Conservation (phyloP, 2,113 vertebrate species). For the Dicerorhinus sumatrensis region DNA sequence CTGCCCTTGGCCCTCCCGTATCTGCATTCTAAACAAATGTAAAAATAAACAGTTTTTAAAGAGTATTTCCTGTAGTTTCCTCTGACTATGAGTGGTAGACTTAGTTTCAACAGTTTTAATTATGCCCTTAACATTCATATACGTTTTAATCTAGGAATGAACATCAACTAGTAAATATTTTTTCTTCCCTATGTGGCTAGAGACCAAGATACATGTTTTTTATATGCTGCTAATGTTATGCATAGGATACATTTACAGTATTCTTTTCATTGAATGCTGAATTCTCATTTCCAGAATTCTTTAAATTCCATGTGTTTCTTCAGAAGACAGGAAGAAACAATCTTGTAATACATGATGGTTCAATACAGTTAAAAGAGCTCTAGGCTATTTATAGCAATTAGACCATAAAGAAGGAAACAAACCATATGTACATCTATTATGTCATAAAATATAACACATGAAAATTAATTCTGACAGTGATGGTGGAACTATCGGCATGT, state of each 20-base stretch:
- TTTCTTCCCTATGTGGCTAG: background rate
- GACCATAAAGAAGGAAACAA: conserved; percentile 52
- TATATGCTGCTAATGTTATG: conserved; percentile 36
- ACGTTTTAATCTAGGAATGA: conserved; percentile 29
- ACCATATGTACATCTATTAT: conserved; percentile 69
- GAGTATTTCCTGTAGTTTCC: background rate
- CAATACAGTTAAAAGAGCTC: conserved; percentile 55
- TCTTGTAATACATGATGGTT: conserved; percentile 65
- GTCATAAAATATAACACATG: conserved; percentile 65
- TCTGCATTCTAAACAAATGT: background rate
- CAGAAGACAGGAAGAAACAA: conserved; percentile 65
- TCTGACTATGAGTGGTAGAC: background rate
- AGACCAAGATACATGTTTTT: conserved; percentile 30
- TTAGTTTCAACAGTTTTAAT: conserved; percentile 50
- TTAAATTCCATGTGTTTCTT: conserved; percentile 56
- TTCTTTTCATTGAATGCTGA: conserved; percentile 10
- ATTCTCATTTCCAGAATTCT: conserved; percentile 50
- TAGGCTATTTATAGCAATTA: conserved; percentile 75
- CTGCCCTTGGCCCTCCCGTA: background rate
- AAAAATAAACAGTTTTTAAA: background rate
- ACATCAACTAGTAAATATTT: conserved; percentile 6
- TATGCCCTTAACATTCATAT: conserved; percentile 46
- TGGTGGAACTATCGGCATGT: conserved; percentile 47
- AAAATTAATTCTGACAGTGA: conserved; percentile 63
- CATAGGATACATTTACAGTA: conserved; percentile 18